A percentile compares a stretch with the other conserved stretches of the same genome.
Conservation (phyloP, 1,140 invertebrate species). For the Nebria ingens region DNA sequence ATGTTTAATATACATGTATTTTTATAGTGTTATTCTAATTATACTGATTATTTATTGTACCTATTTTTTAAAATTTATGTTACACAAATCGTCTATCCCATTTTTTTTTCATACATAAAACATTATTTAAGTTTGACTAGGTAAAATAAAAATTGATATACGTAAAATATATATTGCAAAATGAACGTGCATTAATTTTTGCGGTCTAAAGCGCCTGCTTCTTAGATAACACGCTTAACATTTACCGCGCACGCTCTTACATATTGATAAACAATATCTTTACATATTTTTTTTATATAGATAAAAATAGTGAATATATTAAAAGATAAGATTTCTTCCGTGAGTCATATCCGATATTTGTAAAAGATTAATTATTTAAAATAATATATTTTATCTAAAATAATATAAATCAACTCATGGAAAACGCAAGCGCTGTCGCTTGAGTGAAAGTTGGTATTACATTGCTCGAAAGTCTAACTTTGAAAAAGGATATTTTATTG, state of each 20-base stretch:
- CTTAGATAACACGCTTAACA: neutral
- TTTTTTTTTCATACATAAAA: too few relatives aligned
- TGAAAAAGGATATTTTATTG: too few relatives aligned
- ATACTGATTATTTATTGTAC: neutral
- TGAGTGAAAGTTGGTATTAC: neutral
- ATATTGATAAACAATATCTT: neutral
- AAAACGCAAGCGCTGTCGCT: neutral
- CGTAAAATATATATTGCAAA: too few relatives aligned
- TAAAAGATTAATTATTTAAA: neutral
- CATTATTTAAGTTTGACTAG: too few relatives aligned
- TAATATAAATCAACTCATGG: neutral
- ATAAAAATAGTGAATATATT: neutral
- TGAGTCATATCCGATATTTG: neutral
- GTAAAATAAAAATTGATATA: too few relatives aligned
- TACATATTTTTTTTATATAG: neutral
- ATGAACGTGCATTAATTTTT: too few relatives aligned
- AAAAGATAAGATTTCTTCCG: neutral
- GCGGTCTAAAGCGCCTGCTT: slow-evolving; percentile 1
- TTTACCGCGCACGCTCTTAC: neutral
- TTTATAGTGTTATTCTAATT: neutral
- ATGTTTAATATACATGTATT: neutral
- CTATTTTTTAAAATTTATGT: too few relatives aligned
- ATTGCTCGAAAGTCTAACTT: too few relatives aligned
- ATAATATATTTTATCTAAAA: neutral
- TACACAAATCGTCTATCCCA: too few relatives aligned